Base-by-base conservation (phyloP, 2,888 invertebrate species). In the Apantesis nais region DNA sequence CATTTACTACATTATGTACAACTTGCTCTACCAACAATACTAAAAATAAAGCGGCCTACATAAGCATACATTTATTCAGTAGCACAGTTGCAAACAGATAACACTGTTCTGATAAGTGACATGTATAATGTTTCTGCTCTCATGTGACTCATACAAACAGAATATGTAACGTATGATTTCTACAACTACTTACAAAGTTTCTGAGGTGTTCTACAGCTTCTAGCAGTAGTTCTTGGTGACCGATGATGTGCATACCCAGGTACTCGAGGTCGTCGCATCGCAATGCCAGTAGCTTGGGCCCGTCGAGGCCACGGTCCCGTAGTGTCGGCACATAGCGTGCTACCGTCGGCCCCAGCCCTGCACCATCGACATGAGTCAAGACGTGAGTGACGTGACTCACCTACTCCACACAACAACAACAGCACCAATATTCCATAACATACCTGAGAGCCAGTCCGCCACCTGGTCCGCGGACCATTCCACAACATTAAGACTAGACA, bases 401-500 rank as follows among this genome's bases (percentile, higher is more conserved):
- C 78, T 64, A 48, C 74, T 68, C 31, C 66, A 75, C 66, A 72
- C 75, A 70, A 78, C 78, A 60, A 71, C 71, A 69, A 60, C 68
- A 66, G 61, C 58, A n/a, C 25, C 31, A 55, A 62, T 61, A 16
- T 9, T 58, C 52, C 63, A 41, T 52, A 61, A 85, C 85, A 74
- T 93, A 98, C 98, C 98, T 97, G 97, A 97, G 81, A 98, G 92
- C 98, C 98, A 98, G 89, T 98, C 98, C 80, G 97, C 97, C 83
- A 98, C 98, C 96, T 98, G 98, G 87, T 98, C 98, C 71, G 97
- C 97, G 83, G 97, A 97, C 98, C 98, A 98, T 93, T 98, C 98
- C 83, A 97, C 97, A 84, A 98, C 97, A 92, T 94, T 93, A 73
- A 93, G 81, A 72, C 88, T 91, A 82, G 90, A 90, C 93, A 93